phyloP scores from a whole-genome alignment of 2,888 invertebrate species.

The Dorcus hopei region DNA sequence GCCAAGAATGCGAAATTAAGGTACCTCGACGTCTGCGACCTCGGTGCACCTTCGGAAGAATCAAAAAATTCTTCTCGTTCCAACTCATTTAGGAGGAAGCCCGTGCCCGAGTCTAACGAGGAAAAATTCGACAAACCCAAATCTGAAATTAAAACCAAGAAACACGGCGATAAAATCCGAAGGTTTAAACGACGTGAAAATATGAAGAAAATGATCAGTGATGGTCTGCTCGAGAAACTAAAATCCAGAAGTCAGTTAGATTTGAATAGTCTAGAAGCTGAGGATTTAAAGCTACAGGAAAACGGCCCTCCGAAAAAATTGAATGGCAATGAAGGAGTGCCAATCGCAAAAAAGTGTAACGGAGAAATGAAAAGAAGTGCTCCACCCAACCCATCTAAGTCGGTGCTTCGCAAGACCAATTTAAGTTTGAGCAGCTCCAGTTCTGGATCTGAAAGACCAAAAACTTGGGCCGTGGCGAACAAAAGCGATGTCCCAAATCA shows the following conservation, averaged over 20 bases:
- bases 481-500: not conserved
- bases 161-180: conserved; percentile 31
- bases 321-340: not conserved
- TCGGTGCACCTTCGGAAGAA: not conserved
- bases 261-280: not conserved
- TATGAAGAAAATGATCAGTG: conserved; percentile 47
- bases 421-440: too few relatives aligned
- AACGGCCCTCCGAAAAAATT: not conserved
- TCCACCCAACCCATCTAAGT: too few relatives aligned
- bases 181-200: conserved; percentile 39
- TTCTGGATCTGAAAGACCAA: too few relatives aligned
- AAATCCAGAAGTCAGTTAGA: conserved; percentile 9
- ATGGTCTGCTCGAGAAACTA: conserved; percentile 12
- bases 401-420: too few relatives aligned
- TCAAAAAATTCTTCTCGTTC: too few relatives aligned
- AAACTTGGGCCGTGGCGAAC: not conserved
- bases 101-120: not conserved
- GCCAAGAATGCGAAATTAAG: conserved; percentile 62
- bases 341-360: too few relatives aligned
- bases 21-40: conserved; percentile 47
- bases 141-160: conserved; percentile 7
- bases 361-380: too few relatives aligned
- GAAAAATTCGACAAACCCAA: not conserved
- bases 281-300: not conserved
- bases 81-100: not conserved